Conservation (phyloP, 2,888 invertebrate species). For the Parnassius orleans region DNA sequence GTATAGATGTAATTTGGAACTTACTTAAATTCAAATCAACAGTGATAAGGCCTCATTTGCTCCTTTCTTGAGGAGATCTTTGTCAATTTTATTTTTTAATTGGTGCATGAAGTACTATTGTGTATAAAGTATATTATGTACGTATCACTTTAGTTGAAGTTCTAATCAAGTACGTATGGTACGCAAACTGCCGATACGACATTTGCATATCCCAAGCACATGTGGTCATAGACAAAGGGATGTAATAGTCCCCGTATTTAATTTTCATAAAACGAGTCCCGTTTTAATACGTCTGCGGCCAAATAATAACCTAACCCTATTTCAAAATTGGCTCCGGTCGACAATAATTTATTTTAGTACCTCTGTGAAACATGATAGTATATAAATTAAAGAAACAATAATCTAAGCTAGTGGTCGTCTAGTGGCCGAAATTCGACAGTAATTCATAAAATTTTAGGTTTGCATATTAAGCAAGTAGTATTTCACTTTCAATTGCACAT, state of each 20-base stretch:
- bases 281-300: slow-evolving; percentile 71
- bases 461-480: no score
- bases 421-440: no score
- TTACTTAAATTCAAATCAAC: no score
- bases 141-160: slow-evolving; percentile 18
- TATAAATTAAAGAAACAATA: slow-evolving; percentile 22
- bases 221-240: slow-evolving; percentile 76
- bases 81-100: no score
- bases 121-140: not conserved
- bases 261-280: slow-evolving; percentile 77
- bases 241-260: slow-evolving; percentile 71
- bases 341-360: slow-evolving; percentile 48
- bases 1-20: no score
- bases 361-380: slow-evolving; percentile 27
- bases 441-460: no score
- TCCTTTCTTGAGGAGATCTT: no score
- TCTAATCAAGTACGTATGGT: slow-evolving; percentile 60
- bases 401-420: slow-evolving; percentile 13
- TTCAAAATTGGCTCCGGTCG: slow-evolving; percentile 64
- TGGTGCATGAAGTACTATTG: not conserved
- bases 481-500: no score
- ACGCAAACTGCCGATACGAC: slow-evolving; percentile 66
- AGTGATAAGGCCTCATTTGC: no score
- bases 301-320: slow-evolving; percentile 72
- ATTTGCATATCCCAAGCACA: slow-evolving; percentile 78